A percentile compares a stretch with the other conserved stretches of the same genome.
Evolutionary conservation across 2,888 invertebrate species (phyloP).

Genomic region (Ormyrus thymus): DNA sequence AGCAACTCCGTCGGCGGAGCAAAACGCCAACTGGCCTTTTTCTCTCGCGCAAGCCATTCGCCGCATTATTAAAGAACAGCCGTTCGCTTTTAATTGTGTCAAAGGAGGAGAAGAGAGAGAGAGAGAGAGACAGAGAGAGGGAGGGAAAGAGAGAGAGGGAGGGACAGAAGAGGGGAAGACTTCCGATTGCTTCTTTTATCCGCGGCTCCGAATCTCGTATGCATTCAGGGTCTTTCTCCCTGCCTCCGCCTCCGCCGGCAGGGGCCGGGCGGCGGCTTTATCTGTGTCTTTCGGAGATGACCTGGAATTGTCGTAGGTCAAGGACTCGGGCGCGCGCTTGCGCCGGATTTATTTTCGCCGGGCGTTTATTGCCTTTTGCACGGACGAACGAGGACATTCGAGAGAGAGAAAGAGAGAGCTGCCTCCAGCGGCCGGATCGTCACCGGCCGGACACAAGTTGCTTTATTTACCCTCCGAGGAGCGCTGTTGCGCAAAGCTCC

Average conservation of each 20-base stretch:
- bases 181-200: slow-evolving; percentile 46
- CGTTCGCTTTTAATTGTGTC: slow-evolving; percentile 42
- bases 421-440: slow-evolving; percentile 7
- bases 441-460: too few species aligned
- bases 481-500: background rate
- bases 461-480: background rate
- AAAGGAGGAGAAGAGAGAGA: slow-evolving; percentile 10
- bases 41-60: too few species aligned
- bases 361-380: slow-evolving; percentile 54
- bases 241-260: slow-evolving; percentile 17
- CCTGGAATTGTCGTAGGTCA: slow-evolving; percentile 59
- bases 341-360: slow-evolving; percentile 51
- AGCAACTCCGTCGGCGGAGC: too few species aligned
- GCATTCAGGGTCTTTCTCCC: background rate
- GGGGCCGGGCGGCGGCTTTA: slow-evolving; percentile 26
- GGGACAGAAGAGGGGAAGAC: background rate
- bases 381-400: slow-evolving; percentile 32
- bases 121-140: background rate
- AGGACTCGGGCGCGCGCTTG: slow-evolving; percentile 46
- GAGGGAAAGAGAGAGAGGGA: background rate
- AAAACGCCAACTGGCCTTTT: too few species aligned
- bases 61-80: too few species aligned
- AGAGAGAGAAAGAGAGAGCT: too few species aligned
- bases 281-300: slow-evolving; percentile 56
- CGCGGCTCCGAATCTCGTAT: slow-evolving; percentile 21